A percentile compares a stretch with the other conserved stretches of the same genome.
These are phyloP conservation scores for Cichlasoma orientale DNA, from an alignment of 2,797 vertebrate genomes.

Conservation along the genomic window DNA sequence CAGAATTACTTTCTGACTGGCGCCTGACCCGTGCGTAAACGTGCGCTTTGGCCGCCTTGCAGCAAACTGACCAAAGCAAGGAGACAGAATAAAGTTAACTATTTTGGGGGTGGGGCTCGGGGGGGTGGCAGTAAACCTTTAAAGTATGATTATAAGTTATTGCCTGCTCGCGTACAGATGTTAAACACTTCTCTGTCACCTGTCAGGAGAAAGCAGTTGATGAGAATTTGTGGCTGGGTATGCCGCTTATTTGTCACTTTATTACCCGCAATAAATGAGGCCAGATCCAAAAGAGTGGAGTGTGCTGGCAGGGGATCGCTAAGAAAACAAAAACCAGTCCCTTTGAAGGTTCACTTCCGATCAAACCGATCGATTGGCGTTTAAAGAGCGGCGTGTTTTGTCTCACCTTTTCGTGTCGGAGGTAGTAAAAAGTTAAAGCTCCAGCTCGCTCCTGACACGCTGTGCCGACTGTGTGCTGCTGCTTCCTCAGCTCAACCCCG, in stretches of 20 bases:
- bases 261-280: constrained; percentile 68
- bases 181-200: not conserved
- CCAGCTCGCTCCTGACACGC: not conserved
- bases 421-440: constrained; percentile 55
- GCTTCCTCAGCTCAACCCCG: constrained; percentile 55
- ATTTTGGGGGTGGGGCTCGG: no score
- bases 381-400: constrained; percentile 46
- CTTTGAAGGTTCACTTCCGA: constrained; percentile 75
- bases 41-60: not conserved
- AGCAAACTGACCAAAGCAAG: not conserved
- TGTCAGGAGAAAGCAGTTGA: constrained; percentile 1
- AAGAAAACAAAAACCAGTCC: constrained; percentile 37
- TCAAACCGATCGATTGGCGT: constrained; percentile 64
- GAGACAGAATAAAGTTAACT: not conserved
- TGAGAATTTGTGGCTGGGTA: not conserved
- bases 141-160: not conserved
- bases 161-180: not conserved
- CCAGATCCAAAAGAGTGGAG: constrained; percentile 46
- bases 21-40: not conserved
- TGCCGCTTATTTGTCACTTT: constrained; percentile 51
- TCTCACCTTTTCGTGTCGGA: constrained; percentile 64
- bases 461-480: constrained; percentile 10
- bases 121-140: not conserved
- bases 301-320: constrained; percentile 62
- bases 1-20: not conserved